Conservation (phyloP, 2,797 vertebrate genomes). For the Oreortyx pictus region DNA sequence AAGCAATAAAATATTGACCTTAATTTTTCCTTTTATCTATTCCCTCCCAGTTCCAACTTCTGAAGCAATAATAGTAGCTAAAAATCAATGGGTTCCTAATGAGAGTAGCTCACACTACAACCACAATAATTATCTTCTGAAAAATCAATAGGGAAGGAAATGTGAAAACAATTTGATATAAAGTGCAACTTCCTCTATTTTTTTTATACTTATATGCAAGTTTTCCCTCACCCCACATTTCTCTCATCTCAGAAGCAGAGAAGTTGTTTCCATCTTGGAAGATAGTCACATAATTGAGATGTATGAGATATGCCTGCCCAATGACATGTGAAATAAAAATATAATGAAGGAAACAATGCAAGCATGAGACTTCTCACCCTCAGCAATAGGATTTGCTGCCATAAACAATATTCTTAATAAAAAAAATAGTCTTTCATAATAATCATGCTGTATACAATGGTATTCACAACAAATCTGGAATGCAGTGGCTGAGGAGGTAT, state of each 20-base stretch:
- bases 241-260: not conserved
- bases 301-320: slow-evolving; percentile 35
- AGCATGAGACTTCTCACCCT: not conserved
- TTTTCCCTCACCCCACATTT: not conserved
- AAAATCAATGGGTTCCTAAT: slow-evolving; percentile 76
- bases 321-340: slow-evolving; percentile 45
- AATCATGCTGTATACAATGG: not conserved
- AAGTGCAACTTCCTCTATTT: slow-evolving; percentile 40
- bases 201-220: not conserved
- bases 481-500: not conserved
- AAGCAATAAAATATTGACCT: slow-evolving; percentile 51
- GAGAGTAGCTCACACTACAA: slow-evolving; percentile 65
- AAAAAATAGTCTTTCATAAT: slow-evolving; percentile 12
- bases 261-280: not conserved
- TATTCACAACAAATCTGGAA: not conserved
- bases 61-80: slow-evolving; percentile 57
- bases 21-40: slow-evolving; percentile 47
- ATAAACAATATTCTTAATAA: slow-evolving; percentile 48
- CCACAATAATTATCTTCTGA: slow-evolving; percentile 69
- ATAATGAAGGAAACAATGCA: slow-evolving; percentile 25
- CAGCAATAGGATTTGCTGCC: slow-evolving; percentile 35
- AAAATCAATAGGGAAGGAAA: slow-evolving; percentile 74
- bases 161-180: slow-evolving; percentile 55
- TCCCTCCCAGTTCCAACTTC: slow-evolving; percentile 21
- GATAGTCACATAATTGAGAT: slow-evolving; percentile 70